A percentile compares a stretch with the other conserved stretches of the same genome.
phyloP scores from a whole-genome alignment of 2,113 vertebrate genomes.

The Ascaphus truei region DNA sequence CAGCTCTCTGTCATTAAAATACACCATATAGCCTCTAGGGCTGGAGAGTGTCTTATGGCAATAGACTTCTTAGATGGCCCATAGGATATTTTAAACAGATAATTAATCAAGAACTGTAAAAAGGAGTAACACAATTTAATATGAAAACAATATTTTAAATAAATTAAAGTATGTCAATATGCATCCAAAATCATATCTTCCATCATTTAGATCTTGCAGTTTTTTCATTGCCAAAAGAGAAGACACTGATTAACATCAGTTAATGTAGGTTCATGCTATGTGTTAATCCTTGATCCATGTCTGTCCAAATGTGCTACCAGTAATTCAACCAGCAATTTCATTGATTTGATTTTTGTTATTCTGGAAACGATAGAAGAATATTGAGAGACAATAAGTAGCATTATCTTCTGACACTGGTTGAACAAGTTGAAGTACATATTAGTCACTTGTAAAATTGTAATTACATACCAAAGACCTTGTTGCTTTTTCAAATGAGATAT shows the following conservation, averaged over 20 bases:
- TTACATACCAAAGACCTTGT: constrained; percentile 6
- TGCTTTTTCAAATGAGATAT: constrained; percentile 16
- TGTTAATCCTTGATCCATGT: neutral
- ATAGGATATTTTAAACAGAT: too few relatives aligned
- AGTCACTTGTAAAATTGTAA: constrained; percentile 19
- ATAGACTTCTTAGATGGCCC: too few relatives aligned
- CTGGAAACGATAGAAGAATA: neutral
- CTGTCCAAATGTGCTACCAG: neutral
- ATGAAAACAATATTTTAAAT: too few relatives aligned
- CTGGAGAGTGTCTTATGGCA: too few relatives aligned
- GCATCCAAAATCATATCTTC: too few relatives aligned
- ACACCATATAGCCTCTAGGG: too few relatives aligned
- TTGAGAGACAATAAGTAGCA: constrained; percentile 18
- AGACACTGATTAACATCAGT: neutral
- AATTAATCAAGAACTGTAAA: too few relatives aligned
- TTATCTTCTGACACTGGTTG: constrained; percentile 13
- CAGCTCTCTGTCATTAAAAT: too few relatives aligned
- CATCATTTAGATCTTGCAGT: too few relatives aligned
- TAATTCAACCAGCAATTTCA: neutral
- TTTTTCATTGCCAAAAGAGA: neutral
- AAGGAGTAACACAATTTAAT: too few relatives aligned
- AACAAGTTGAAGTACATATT: constrained; percentile 3
- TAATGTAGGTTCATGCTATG: neutral
- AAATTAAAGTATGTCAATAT: too few relatives aligned
- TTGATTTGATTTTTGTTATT: neutral